A percentile compares a stretch with the other conserved stretches of the same genome.
Conservation (phyloP, 2,113 vertebrate genomes). For the Aspiorhynchus laticeps region DNA sequence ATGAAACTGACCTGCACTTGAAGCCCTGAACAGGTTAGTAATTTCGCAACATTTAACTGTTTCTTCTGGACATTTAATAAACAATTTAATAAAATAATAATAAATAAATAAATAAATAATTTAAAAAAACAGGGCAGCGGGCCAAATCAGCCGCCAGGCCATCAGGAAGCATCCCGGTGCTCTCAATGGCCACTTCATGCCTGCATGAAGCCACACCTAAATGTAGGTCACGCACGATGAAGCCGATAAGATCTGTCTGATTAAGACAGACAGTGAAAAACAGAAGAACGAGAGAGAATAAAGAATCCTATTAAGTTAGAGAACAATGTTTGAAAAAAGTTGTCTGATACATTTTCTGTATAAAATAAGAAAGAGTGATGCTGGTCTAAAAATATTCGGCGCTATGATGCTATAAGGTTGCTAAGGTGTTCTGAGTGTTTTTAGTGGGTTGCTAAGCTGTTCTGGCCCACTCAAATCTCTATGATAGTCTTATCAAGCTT, state of each 20-base stretch:
- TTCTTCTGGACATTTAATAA: too few relatives aligned
- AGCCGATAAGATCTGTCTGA: conserved; percentile 7
- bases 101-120: too few relatives aligned
- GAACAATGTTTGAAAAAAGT: neutral
- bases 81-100: too few relatives aligned
- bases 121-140: too few relatives aligned
- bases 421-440: too few relatives aligned
- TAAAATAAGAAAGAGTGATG: neutral
- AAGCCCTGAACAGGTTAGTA: too few relatives aligned
- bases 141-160: too few relatives aligned
- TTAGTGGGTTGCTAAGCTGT: neutral
- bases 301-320: neutral
- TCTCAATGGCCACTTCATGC: too few relatives aligned
- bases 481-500: neutral
- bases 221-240: conserved; percentile 62
- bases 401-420: neutral
- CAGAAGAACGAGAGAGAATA: neutral
- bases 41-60: too few relatives aligned
- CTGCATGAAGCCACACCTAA: conserved; percentile 57
- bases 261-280: neutral
- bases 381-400: neutral
- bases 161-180: too few relatives aligned
- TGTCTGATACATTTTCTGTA: neutral
- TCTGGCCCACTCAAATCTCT: neutral
- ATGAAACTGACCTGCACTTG: too few relatives aligned